These are phyloP conservation scores for Brienomyrus brachyistius DNA, from an alignment of 2,113 vertebrate species.

Conservation along the genomic window DNA sequence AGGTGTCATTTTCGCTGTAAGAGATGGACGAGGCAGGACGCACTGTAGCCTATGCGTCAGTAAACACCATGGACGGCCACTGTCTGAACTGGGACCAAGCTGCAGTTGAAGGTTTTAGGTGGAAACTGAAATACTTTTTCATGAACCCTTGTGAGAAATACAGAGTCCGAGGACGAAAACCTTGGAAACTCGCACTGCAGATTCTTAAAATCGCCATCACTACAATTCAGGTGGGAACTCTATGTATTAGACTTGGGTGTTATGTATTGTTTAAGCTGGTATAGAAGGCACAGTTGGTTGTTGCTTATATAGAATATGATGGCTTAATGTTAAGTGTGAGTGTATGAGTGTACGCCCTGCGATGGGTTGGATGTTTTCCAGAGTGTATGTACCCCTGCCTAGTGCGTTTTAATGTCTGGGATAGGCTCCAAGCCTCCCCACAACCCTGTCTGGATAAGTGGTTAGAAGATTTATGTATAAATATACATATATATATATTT, in stretches of 20 bases:
- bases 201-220: constrained; percentile 85
- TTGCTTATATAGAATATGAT: neutral
- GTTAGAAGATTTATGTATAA: neutral
- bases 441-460: neutral
- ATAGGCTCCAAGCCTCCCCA: neutral
- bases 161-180: constrained; percentile 79
- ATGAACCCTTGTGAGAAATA: constrained; percentile 97
- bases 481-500: neutral
- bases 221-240: constrained; percentile 73
- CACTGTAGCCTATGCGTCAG: neutral
- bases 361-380: neutral
- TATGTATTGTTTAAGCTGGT: neutral
- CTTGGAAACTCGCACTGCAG: constrained; percentile 87
- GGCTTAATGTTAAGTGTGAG: neutral
- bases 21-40: neutral
- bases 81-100: constrained; percentile 43
- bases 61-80: neutral
- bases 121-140: constrained; percentile 89
- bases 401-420: neutral
- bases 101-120: constrained; percentile 73
- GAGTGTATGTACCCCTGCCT: neutral
- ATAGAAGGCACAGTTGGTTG: neutral
- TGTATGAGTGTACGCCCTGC: neutral
- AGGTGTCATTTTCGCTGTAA: neutral
- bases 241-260: too few relatives aligned